A percentile compares a stretch with the other conserved stretches of the same genome.
These are phyloP conservation scores for Probaryconus sp. DNA, from an alignment of 1,140 invertebrate species.

Conservation along the genomic window DNA sequence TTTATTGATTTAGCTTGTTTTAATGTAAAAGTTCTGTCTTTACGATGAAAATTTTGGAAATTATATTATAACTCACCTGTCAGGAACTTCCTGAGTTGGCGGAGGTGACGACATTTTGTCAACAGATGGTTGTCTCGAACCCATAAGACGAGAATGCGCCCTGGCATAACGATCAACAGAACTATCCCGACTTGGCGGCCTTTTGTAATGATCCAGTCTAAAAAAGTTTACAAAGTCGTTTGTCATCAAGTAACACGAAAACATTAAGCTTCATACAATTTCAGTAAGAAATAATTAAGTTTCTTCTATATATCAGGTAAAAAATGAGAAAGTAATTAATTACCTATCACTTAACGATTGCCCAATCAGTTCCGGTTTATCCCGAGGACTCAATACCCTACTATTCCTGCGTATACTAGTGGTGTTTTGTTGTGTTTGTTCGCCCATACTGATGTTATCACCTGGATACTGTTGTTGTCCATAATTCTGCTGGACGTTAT, in stretches of 20 bases:
- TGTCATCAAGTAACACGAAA: too few relatives aligned
- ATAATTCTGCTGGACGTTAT: constrained; percentile 60
- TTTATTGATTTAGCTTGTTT: constrained; percentile 6
- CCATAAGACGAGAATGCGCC: constrained; percentile 77
- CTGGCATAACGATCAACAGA: constrained; percentile 90
- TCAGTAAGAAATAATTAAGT: too few relatives aligned
- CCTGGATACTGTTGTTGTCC: constrained; percentile 68
- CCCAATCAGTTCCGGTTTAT: constrained; percentile 72
- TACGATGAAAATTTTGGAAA: too few relatives aligned
- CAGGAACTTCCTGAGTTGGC: constrained; percentile 73
- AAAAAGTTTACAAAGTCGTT: too few relatives aligned
- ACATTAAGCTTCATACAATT: too few relatives aligned
- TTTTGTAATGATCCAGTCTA: constrained; percentile 94
- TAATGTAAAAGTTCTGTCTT: too few relatives aligned
- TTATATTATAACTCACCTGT: too few relatives aligned
- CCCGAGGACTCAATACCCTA: constrained; percentile 71
- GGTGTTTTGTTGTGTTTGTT: constrained; percentile 63
- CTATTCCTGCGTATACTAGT: constrained; percentile 76
- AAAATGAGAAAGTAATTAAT: constrained; percentile 4
- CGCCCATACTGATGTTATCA: constrained; percentile 63
- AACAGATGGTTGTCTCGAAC: constrained; percentile 87
- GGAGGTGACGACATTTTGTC: constrained; percentile 79
- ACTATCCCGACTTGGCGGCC: constrained; percentile 90
- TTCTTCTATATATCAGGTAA: too few relatives aligned
- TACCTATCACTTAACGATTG: constrained; percentile 76